phyloP scores from a whole-genome alignment of 1,140 invertebrate species.

The Pseudachorutes palmiensis region DNA sequence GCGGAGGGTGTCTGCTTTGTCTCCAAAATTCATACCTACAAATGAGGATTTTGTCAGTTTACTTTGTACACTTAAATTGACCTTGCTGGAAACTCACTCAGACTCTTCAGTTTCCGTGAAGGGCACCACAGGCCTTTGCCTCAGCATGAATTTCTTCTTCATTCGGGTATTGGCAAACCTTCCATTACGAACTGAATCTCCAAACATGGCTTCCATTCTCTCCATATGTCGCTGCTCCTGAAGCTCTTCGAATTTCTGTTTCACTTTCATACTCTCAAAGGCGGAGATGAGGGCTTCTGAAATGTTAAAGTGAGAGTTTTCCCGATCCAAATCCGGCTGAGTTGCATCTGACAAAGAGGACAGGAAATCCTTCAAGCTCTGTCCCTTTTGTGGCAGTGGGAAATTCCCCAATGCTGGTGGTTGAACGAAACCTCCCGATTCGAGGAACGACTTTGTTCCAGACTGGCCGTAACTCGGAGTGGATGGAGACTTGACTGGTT shows the following conservation, averaged over 20 bases:
- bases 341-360: conserved; percentile 57
- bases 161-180: background rate
- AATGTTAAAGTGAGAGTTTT: conserved; percentile 79
- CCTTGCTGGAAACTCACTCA: conserved; percentile 27
- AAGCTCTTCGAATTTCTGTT: conserved; percentile 32
- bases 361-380: conserved; percentile 64
- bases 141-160: conserved; percentile 24
- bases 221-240: conserved; percentile 13
- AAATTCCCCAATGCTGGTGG: conserved; percentile 55
- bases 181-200: background rate
- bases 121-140: conserved; percentile 35
- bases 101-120: conserved; percentile 37
- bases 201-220: conserved; percentile 30
- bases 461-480: background rate
- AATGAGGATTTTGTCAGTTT: background rate
- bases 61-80: background rate
- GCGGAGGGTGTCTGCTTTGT: conserved; percentile 24
- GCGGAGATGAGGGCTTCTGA: conserved; percentile 75
- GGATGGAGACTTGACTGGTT: background rate
- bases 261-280: conserved; percentile 51
- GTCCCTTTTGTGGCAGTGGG: conserved; percentile 57
- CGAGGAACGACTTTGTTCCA: conserved; percentile 33
- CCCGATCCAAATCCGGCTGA: conserved; percentile 69
- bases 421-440: conserved; percentile 48
- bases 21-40: conserved; percentile 37